Evolutionary conservation across 1,140 invertebrate species (phyloP), one percentile per base, ranked within the genome.

Genomic region (Drosophila biarmipes): DNA sequence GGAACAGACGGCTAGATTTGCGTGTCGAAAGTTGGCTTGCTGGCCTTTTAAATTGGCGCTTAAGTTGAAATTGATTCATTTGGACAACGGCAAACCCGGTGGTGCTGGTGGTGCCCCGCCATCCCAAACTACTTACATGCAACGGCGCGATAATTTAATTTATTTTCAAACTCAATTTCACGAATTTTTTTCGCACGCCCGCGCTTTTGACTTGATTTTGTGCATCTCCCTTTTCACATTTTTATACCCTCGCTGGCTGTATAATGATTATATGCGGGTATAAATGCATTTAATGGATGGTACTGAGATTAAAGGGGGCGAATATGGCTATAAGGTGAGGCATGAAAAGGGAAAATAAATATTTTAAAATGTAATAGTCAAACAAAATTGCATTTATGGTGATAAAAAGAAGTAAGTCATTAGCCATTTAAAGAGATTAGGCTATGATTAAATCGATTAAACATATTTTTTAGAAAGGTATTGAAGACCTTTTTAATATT

Each of bases 41-140:
- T 68, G 76, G 54, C 57, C 59, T 76, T 84, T 84, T 58, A 73
- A 80, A 84, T 84, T 85, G 80, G 54, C 80, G 74, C 82, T 85
- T 85, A 77, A 85, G 73, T 78, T 85, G 80, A 85, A 85, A 85
- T 85, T 80, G 76, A 80, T 85, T 85, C 80, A 80, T 86, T 85
- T 66, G 43, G 64, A 59, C 57, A 80, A 38, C 49, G 46, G 21
- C 45, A 48, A 57, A 40, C 34, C 31, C 55, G 48, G 21, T 34
- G 45, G 43, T 12, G 46, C 0, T 19, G 48, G 48, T 7, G 48
- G 46, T 48, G 24, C 57, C 29, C 54, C 37, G 37, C 54, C 57
- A n/a, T 51, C 54, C 42, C 42, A 46, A 68, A 78, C 80, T 84
- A 82, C 80, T 84, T 84, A 72, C 48, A 72, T 84, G 80, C 56